These are phyloP conservation scores for Lasioglossum zephyrum DNA, from an alignment of 2,888 invertebrate species.

Conservation along the genomic window DNA sequence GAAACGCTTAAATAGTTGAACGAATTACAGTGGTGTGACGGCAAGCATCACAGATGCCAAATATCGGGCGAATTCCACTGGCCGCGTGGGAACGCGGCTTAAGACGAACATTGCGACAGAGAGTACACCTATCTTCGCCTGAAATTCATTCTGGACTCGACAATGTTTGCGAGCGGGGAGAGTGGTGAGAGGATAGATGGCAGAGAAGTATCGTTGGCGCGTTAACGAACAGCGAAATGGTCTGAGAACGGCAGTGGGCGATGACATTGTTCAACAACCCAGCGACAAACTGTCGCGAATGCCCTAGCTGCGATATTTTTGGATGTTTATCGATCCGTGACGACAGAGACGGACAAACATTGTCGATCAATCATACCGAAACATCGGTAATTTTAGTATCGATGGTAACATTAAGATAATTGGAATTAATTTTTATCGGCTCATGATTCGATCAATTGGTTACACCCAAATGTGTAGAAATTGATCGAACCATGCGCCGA, in stretches of 20 bases:
- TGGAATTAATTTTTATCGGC: too few relatives aligned
- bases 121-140: not conserved
- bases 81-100: not conserved
- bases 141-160: not conserved
- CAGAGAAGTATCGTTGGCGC: not conserved
- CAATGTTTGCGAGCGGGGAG: not conserved
- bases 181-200: not conserved
- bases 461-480: too few relatives aligned
- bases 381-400: not conserved
- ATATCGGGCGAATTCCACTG: not conserved
- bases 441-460: too few relatives aligned
- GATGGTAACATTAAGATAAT: too few relatives aligned
- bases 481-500: too few relatives aligned
- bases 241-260: not conserved
- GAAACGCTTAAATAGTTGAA: not conserved
- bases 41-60: not conserved
- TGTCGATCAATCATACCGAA: not conserved
- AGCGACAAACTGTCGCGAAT: not conserved
- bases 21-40: not conserved
- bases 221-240: constrained; percentile 9
- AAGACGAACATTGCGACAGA: not conserved
- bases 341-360: not conserved
- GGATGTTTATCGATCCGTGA: not conserved
- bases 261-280: not conserved
- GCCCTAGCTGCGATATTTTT: not conserved